Percentiles rank a stretch among this genome's conserved stretches.
These are phyloP conservation scores for Phallusia fumigata DNA, from an alignment of 23 tunicate genomes.

Conservation along the genomic window DNA sequence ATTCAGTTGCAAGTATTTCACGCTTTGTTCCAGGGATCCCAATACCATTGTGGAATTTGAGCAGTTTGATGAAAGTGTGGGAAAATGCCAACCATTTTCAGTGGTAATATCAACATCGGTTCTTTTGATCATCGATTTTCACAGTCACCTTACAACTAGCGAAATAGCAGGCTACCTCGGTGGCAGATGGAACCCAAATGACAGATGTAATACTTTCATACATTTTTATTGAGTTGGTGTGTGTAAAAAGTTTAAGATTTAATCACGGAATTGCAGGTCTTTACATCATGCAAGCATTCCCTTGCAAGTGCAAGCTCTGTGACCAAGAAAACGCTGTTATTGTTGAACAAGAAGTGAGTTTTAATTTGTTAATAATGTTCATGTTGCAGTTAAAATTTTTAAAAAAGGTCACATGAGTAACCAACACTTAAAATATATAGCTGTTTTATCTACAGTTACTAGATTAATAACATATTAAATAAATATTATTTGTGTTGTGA, in stretches of 20 bases:
- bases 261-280: too few species aligned
- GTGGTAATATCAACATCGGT: constrained; percentile 58
- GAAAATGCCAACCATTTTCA: constrained; percentile 69
- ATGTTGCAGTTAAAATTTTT: too few species aligned
- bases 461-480: too few species aligned
- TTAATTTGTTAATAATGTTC: too few species aligned
- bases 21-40: constrained; percentile 33
- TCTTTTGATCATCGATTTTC: constrained; percentile 65
- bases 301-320: constrained; percentile 64
- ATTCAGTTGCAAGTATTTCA: too few species aligned
- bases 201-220: constrained; percentile 77
- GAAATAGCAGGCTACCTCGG: constrained; percentile 90
- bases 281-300: constrained; percentile 71
- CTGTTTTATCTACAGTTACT: too few species aligned
- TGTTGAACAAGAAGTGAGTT: constrained; percentile 67
- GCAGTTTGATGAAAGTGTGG: constrained; percentile 27
- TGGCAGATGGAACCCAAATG: constrained; percentile 73
- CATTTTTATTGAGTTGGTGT: too few species aligned
- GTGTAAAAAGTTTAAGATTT: too few species aligned
- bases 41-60: constrained; percentile 64
- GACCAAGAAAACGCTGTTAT: constrained; percentile 63
- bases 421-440: too few species aligned
- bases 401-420: too few species aligned
- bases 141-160: constrained; percentile 65
- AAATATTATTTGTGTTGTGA: too few species aligned